Base-by-base conservation (phyloP, 1,140 invertebrate genomes). In the Carposina sasakii region DNA sequence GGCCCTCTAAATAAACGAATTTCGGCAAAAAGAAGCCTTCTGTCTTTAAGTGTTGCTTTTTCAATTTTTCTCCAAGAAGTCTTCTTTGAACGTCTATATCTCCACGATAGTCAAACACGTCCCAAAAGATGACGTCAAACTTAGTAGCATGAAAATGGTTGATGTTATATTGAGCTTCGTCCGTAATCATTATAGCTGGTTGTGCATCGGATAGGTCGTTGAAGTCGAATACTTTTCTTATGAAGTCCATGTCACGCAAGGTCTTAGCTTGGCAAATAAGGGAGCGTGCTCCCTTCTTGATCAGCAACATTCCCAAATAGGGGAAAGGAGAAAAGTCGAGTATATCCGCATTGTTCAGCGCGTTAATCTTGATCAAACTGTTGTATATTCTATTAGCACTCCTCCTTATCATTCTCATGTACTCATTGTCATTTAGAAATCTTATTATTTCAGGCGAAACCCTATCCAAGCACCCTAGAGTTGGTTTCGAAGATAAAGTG, bases 391-490 rank as follows among this genome's bases (percentile, higher is more conserved):
- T 71, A 12, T 70, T 65, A 43, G 79, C 60, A 37, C 72, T 75
- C n/a, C 57, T 60, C 22, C 51, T 57, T 17, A 87, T 77, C 43
- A 58, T 54, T 12, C 79, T 67, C 5, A 87, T 55, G 43, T 85
- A 87, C 49, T 81, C 61, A 19, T 54, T 52, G 62, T 90, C 88
- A 72, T 90, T 90, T 24, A 90, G 64, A 61, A 89, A 89, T 34
- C 76, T 70, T 23, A 89, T 54, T n/a, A 81, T 66, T 63, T 88
- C 86, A 53, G 70, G 59, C 10, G 77, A 76, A 8, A 86, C 63
- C n/a, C n/a, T n/a, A n/a, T 56, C 67, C 75, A 40, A 52, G 76
- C 44, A 76, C 67, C 16, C 63, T 52, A 52, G 44, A 63, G 42
- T 63, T 58, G 12, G 30, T 52, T 57, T 60, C 53, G 77, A 54